phyloP scores from a whole-genome alignment of 2,797 vertebrate genomes.

The Miopithecus talapoin region DNA sequence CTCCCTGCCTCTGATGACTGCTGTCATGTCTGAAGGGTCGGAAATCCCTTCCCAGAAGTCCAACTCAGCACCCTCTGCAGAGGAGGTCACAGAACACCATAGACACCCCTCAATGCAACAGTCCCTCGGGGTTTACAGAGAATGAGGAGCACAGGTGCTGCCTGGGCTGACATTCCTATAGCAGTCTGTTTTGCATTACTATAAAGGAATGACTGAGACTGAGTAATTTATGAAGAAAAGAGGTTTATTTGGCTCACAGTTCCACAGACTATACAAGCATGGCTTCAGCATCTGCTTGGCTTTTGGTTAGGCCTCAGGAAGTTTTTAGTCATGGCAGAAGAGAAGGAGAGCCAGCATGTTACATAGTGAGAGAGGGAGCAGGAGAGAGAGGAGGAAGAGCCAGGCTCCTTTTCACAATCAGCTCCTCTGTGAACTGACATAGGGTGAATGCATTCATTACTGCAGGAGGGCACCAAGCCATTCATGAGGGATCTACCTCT shows the following conservation, averaged over 20 bases:
- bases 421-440: too few relatives aligned
- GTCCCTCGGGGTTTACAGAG: neutral
- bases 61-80: neutral
- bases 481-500: neutral
- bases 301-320: neutral
- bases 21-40: neutral
- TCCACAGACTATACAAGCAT: neutral
- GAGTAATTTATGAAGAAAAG: neutral
- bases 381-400: neutral
- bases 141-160: rapidly evolving
- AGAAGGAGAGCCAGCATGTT: neutral
- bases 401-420: neutral
- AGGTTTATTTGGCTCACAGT: neutral
- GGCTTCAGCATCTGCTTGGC: neutral
- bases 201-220: neutral
- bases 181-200: neutral
- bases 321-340: neutral
- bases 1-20: neutral
- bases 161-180: neutral
- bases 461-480: neutral
- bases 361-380: neutral
- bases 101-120: rapidly evolving
- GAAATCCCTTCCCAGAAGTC: neutral
- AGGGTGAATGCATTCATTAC: neutral
- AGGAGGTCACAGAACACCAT: neutral